Evolutionary conservation across 2,797 vertebrate genomes (phyloP).

Genomic region (Crocodylus rhombifer): DNA sequence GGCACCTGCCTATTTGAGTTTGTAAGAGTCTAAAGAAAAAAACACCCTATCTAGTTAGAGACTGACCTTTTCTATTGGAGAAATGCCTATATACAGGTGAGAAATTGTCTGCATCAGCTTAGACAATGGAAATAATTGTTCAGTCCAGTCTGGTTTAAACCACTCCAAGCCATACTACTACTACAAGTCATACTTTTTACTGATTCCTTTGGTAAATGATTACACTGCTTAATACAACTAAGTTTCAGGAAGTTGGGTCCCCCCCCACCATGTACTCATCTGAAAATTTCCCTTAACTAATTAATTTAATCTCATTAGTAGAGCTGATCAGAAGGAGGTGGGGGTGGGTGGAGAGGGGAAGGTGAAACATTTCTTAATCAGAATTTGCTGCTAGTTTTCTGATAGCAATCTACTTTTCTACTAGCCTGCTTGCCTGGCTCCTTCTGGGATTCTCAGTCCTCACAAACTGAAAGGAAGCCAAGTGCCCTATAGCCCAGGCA

Average conservation of each 20-base stretch:
- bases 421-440: not conserved
- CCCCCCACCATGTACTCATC: slow-evolving; percentile 42
- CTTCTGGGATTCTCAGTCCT: too few relatives aligned
- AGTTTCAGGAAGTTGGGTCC: slow-evolving; percentile 51
- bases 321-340: not conserved
- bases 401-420: not conserved
- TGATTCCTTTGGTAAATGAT: slow-evolving; percentile 36
- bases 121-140: slow-evolving; percentile 70
- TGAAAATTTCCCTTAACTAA: slow-evolving; percentile 20
- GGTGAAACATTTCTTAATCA: not conserved
- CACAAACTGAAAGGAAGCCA: too few relatives aligned
- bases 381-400: not conserved
- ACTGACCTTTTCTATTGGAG: slow-evolving; percentile 62
- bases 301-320: slow-evolving; percentile 27
- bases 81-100: slow-evolving; percentile 59
- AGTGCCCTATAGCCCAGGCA: too few relatives aligned
- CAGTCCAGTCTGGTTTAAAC: slow-evolving; percentile 54
- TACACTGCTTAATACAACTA: slow-evolving; percentile 4
- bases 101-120: slow-evolving; percentile 59
- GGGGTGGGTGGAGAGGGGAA: not conserved
- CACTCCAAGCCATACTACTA: slow-evolving; percentile 25
- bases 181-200: slow-evolving; percentile 4
- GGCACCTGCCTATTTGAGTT: slow-evolving; percentile 6
- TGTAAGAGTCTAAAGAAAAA: not conserved
- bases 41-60: slow-evolving; percentile 22